Base-by-base conservation (phyloP, 2,113 vertebrate species). In the Malurus melanocephalus region DNA sequence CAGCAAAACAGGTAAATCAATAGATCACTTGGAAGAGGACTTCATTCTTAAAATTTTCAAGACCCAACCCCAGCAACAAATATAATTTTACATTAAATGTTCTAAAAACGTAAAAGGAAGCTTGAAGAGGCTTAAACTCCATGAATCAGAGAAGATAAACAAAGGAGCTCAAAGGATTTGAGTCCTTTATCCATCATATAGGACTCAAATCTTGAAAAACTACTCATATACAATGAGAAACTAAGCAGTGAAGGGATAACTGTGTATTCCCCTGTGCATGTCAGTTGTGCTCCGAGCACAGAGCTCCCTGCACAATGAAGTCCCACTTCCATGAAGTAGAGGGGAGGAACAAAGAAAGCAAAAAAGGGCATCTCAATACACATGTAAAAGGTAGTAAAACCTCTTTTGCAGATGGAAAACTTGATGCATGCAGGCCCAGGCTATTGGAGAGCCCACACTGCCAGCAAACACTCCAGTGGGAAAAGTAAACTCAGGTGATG, bases 331-430 rank as follows among this genome's bases (percentile, higher is more conserved):
- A 20, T 51, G 13, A 79, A 73, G 26, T 1, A 10, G 11, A 30
- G 22, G 14, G 11, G 0, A 0, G 53, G 2, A 11, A 18, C 38
- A 11, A 26, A 20, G 6, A 4, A 0, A 3, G 6, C 28, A 12
- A 15, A 32, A 53, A 35, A 38, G 10, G 5, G 22, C 24, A 61
- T 22, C 14, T 80, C 28, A 45, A 49, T 35, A 59, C 67, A 71
- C 22, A 92, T 53, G 10, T 4, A 28, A 79, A 46, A 55, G 10
- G 38, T 20, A 61, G 18, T 4, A 76, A 32, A 80, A 77, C 3
- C 12, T 55, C 21, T 55, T 52, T 53, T 16, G 1, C 32, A 49
- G 11, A 3, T 32, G 14, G 7, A n/a, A 77, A 77, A 69, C 11
- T 45, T 46, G 23, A 83, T 10, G 43, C 16, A 57, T 4, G 9